Base-by-base conservation (phyloP, 2,888 invertebrate genomes). In the Pterobdella sp. region DNA sequence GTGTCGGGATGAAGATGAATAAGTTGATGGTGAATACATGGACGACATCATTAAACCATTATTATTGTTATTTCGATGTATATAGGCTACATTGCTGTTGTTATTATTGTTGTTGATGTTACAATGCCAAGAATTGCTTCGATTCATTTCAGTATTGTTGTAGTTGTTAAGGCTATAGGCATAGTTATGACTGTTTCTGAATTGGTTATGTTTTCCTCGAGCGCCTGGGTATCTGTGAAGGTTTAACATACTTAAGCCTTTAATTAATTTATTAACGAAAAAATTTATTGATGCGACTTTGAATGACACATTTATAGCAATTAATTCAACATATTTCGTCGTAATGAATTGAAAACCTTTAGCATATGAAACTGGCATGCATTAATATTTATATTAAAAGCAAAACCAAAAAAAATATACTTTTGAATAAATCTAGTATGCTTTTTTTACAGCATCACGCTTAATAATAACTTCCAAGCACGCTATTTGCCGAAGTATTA, bases 71-170 rank as follows among this genome's bases (percentile, higher is more conserved):
- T 56, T 56, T 22, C 60, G 60, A 26, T n/a, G 7, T 22, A 26
- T 26, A 26, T 56, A 56, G 60, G 60, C 60, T 26, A 26, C 26
- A 26, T 56, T 56, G 60, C 4, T 56, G 60, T 56, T 56, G 60
- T 56, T 56, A 3, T 4, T 22, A n/a, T 56, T 56, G 60, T 56
- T 56, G 60, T 56, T 56, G n/a, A 56, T 56, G n/a, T 56, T 56
- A n/a, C 60, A 56, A 56, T 56, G 60, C 60, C 60, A 56, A 4
- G 60, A 56, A 56, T 56, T 56, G n/a, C 60, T 56, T 22, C 60
- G 18, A 26, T 56, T 56, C 60, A 56, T 56, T 22, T 56, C 60
- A 3, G 60, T 18, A 26, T 56, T n/a, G 60, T 56, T 56, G 60
- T 14, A 18, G 60, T 18, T 18, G 60, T 56, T 18, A 26, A 14